Base-by-base conservation (phyloP, 2,797 vertebrate species). In the Muraenolepis orangiensis region DNA sequence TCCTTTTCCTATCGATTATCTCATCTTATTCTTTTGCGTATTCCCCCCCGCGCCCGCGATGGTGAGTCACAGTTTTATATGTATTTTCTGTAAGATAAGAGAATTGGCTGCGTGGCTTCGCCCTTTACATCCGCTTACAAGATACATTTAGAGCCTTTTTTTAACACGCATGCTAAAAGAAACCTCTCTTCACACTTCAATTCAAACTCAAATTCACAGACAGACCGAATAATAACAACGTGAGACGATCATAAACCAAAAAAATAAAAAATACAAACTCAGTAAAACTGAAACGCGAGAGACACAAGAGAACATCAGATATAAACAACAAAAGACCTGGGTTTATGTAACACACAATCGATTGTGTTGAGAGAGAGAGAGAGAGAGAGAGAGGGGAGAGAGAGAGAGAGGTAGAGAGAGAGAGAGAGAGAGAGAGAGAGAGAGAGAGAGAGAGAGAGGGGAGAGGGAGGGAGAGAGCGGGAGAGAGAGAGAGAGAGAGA, bases 331-430 rank as follows among this genome's bases (percentile, higher is more conserved):
- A n/a, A 67, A 73, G 70, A 83, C 82, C 78, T 89, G 74, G 51
- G 51, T 86, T 78, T 72, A 74, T 82, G 81, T 64, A 75, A 71
- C 76, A 69, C 72, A 72, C 81, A 76, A 81, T 80, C 80, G 84
- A 73, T 71, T 76, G 76, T 77, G 74, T 80, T 79, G 83, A 74
- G 66, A 85, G 85, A 80, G 81, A 71, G 34, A 34, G 42, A 51
- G 68, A 71, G 31, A 40, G 38, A 40, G 38, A 40, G 38, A 40
- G 38, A 40, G 38, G 38, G 13, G 38, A 40, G 38, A 26, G 0
- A 66, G n/a, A 64, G 7, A 66, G 61, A 66, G 7, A 66, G 10
- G n/a, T n/a, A n/a, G 38, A 40, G 38, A 40, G 38, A 40, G 38
- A 26, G 0, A 66, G n/a, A 64, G 7, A 66, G 61, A 66, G 7